These are phyloP conservation scores for Tyto alba DNA, from an alignment of 2,113 vertebrate genomes.

Conservation along the genomic window DNA sequence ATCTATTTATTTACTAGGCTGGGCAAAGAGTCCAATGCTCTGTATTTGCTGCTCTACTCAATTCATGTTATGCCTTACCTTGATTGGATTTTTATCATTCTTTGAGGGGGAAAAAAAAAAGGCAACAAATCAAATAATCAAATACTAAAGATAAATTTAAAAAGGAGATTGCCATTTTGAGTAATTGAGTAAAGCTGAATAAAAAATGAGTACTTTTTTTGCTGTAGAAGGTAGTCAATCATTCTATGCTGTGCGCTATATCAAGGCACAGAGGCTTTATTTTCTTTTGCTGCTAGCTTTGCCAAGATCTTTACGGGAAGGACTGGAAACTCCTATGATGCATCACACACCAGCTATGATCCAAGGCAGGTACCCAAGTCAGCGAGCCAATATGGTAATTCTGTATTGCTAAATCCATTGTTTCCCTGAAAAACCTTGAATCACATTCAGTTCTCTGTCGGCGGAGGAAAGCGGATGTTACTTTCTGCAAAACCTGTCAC, in stretches of 20 bases:
- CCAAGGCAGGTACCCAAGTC: background rate
- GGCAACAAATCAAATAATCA: background rate
- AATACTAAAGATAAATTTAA: background rate
- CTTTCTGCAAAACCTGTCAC: background rate
- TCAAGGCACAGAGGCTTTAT: background rate
- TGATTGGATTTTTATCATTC: background rate
- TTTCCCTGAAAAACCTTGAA: background rate
- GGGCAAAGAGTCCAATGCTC: background rate
- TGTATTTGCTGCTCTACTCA: background rate
- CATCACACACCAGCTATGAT: background rate
- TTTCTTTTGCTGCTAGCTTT: background rate
- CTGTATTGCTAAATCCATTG: constrained; percentile 1
- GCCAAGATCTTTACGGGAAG: background rate
- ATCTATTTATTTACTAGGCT: background rate
- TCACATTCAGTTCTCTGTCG: background rate
- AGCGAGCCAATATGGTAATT: background rate
- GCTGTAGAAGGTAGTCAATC: background rate
- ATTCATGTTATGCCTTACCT: background rate
- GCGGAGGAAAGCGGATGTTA: background rate
- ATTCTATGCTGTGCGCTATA: background rate
- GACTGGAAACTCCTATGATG: background rate
- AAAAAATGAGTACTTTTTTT: background rate
- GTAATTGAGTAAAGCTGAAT: background rate
- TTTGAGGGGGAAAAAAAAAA: background rate
- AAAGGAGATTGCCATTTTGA: background rate